Evolutionary conservation across 2,888 invertebrate genomes (phyloP), one percentile per base, ranked within the genome.

Genomic region (Phengaris arion): DNA sequence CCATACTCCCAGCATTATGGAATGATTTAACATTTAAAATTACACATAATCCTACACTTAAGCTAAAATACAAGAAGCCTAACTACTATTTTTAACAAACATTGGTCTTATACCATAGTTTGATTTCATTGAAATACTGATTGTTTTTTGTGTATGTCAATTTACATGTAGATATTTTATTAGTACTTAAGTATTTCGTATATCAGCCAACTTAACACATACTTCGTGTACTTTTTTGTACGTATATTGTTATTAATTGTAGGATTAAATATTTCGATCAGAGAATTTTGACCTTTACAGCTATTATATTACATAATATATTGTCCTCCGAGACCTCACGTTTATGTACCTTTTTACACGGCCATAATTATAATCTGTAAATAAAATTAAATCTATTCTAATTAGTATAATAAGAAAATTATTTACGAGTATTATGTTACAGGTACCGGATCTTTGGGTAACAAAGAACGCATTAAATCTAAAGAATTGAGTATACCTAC

Each of bases 31-130:
- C 35, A 35, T 64, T 64, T 64, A 82, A 87, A 87, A 89, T 92
- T 90, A 92, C 85, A 83, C 89, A 87, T 89, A 88, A 92, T 88
- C 91, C 90, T 91, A 91, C 86, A 85, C 85, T 86, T 89, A 88
- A 77, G 78, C 82, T 85, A 85, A 80, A 85, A 85, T 87, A 88
- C 85, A 80, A 85, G 84, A 87, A 89, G 85, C 87, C 87, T 89
- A 90, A 64, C 72, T 69, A 73, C 75, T 78, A 72, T 77, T 77
- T 76, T 78, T 70, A 78, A 75, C 76, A 45, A 75, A 73, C 57
- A 75, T 75, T 54, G 69, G 69, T 69, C 57, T 57, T 54, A 55
- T 55, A 70, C 69, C 70, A 55, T 55, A 22, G 46, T 69, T 15
- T 75, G 55, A 69, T 75, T 46, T 55, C 46, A n/a, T 74, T 22